Conservation (phyloP, 2,113 vertebrate species). For the Mixornis gularis region DNA sequence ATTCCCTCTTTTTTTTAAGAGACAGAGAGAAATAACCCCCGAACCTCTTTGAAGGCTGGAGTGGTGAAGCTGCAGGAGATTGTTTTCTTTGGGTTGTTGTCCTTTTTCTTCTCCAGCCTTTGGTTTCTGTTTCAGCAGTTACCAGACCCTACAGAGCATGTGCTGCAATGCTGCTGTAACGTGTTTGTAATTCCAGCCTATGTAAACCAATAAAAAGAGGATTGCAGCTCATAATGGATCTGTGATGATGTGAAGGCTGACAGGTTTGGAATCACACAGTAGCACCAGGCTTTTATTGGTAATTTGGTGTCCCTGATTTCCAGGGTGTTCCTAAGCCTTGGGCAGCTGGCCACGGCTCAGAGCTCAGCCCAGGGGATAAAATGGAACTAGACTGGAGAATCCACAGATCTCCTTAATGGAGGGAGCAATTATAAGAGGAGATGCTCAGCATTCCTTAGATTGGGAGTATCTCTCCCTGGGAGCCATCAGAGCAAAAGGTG, state of each 20-base stretch:
- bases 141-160: conserved; percentile 33
- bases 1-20: neutral
- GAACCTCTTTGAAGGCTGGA: neutral
- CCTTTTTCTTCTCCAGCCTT: neutral
- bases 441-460: neutral
- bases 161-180: conserved; percentile 49
- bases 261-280: conserved; percentile 66
- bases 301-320: conserved; percentile 71
- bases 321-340: conserved; percentile 53
- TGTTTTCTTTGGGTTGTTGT: conserved; percentile 48
- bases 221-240: conserved; percentile 59
- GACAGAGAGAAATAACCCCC: neutral
- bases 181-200: conserved; percentile 63
- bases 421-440: conserved; percentile 1
- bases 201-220: conserved; percentile 69
- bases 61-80: neutral
- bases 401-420: conserved; percentile 17
- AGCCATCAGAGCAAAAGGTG: neutral
- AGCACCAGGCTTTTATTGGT: conserved; percentile 64
- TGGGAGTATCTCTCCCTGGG: neutral
- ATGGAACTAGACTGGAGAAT: conserved; percentile 40
- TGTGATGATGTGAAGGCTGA: conserved; percentile 63
- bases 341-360: conserved; percentile 59
- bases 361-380: conserved; percentile 41
- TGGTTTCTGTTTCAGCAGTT: conserved; percentile 45